Conservation (phyloP, 2,113 vertebrate species). For the Paralichthys olivaceus region DNA sequence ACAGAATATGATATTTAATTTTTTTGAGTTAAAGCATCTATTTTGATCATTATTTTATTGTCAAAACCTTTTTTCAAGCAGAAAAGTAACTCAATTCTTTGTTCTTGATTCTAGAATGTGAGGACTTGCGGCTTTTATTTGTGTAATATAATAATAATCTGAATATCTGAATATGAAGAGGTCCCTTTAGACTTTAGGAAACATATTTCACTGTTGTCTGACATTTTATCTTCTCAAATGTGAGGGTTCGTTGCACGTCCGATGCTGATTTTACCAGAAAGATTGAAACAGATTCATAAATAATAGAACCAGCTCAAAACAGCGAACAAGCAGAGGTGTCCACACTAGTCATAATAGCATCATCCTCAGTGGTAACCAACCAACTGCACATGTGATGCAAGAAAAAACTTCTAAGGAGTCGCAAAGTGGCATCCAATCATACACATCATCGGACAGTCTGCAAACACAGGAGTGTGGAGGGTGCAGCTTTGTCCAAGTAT, state of each 20-base stretch:
- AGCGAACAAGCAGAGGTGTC: background rate
- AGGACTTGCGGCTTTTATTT: background rate
- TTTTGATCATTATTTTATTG: background rate
- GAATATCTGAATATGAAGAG: too few relatives aligned
- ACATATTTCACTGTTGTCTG: too few relatives aligned
- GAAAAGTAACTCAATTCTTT: background rate
- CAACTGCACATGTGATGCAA: background rate
- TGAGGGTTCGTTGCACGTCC: background rate
- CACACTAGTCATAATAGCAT: background rate
- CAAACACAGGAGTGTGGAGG: background rate
- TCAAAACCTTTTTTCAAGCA: background rate
- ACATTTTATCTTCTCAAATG: background rate
- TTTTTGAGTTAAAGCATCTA: background rate
- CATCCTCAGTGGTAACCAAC: constrained; percentile 7
- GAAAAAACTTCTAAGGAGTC: background rate
- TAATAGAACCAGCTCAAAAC: background rate
- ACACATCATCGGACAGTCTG: constrained; percentile 1
- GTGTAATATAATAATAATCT: too few relatives aligned
- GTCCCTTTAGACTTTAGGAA: too few relatives aligned
- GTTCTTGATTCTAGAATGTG: background rate
- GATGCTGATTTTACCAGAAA: background rate
- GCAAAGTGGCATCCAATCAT: background rate
- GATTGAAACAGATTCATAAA: background rate
- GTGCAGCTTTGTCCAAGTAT: background rate
- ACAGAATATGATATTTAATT: background rate